Base-by-base conservation (phyloP, 1,140 invertebrate genomes). In the Lordiphosa stackelbergi region DNA sequence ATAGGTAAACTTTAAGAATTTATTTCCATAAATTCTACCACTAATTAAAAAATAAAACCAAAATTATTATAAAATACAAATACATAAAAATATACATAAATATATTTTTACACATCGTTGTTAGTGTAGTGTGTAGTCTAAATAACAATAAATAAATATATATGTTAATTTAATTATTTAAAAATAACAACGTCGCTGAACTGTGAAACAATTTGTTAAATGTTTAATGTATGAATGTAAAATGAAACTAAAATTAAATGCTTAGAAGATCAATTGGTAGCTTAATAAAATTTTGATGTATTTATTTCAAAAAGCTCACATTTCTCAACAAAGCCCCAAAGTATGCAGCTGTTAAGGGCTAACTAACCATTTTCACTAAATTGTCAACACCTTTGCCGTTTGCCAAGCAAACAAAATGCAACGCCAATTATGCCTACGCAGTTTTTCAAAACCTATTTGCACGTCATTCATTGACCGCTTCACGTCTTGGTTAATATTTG, bases 31-130 rank as follows among this genome's bases (percentile, higher is more conserved):
- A 46, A 10, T 34, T 34, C 12, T 2, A 46, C 42, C 28, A 16
- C 13, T 9, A 45, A 55, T 37, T 35, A 34, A 45, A 45, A 28
- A 7, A 16, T 11, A 48, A 36, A 58, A 19, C 43, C 35, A 60
- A 41, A 42, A 42, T 9, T 34, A 46, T 46, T 46, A 43, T 55
- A 12, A 46, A 13, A 37, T 38, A 19, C 9, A 36, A 36, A 31
- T 31, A 31, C 28, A 36, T 43, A 49, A 41, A 40, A 19, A 55
- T 61, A 71, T 41, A 68, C 66, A 53, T 56, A 77, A 65, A 83
- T 84, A 77, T 83, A 83, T 83, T 83, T 83, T 83, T 83, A 83
- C 77, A 83, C 77, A 77, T 83, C 65, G 66, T 83, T 83, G 77
- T 83, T 83, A 83, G 73, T 83, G 78, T 83, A 83, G 77, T 83